Conservation (phyloP, 2,888 invertebrate species). For the Mellilla xanthometata region DNA sequence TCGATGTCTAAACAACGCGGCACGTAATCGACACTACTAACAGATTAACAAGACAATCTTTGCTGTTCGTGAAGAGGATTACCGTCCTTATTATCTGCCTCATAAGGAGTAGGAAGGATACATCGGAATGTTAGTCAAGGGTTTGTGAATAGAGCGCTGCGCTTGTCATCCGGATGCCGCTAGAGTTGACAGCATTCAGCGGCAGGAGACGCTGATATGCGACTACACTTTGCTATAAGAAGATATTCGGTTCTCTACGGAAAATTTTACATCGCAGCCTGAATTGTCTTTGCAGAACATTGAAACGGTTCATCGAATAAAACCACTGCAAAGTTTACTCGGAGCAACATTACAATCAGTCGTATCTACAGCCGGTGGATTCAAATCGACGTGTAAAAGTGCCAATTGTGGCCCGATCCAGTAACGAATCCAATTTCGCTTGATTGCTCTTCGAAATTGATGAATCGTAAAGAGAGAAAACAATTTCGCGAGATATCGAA, state of each 20-base stretch:
- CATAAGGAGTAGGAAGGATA: constrained; percentile 24
- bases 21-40: constrained; percentile 47
- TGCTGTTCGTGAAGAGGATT: constrained; percentile 17
- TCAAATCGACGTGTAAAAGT: constrained; percentile 53
- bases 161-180: constrained; percentile 46
- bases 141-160: constrained; percentile 39
- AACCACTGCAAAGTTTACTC: constrained; percentile 30
- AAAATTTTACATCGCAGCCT: too few species aligned
- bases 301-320: constrained; percentile 21
- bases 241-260: constrained; percentile 18
- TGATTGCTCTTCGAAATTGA: constrained; percentile 51
- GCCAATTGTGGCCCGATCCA: constrained; percentile 52
- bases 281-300: not conserved
- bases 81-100: constrained; percentile 30
- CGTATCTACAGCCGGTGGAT: constrained; percentile 42
- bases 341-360: constrained; percentile 39
- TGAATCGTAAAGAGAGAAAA: constrained; percentile 52
- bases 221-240: constrained; percentile 33
- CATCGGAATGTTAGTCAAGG: constrained; percentile 23
- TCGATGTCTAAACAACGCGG: constrained; percentile 42
- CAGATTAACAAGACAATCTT: constrained; percentile 21
- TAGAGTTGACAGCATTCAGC: constrained; percentile 41
- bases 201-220: constrained; percentile 46
- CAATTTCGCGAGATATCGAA: constrained; percentile 50
- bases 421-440: constrained; percentile 55